A percentile compares a stretch with the other conserved stretches of the same genome.
Conservation (phyloP, 2,888 invertebrate genomes). For the Lamellibrachia columna region DNA sequence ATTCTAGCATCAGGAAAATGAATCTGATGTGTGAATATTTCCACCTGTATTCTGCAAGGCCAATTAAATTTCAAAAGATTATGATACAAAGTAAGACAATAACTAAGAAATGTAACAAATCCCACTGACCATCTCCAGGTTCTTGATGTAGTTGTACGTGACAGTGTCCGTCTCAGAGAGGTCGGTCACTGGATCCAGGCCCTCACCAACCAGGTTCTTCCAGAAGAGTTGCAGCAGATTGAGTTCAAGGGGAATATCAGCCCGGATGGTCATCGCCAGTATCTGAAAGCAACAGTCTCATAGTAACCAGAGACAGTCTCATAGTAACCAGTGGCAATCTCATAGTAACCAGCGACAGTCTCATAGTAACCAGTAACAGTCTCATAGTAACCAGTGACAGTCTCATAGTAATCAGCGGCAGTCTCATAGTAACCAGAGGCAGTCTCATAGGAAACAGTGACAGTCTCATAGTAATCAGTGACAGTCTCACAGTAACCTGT, state of each 20-base stretch:
- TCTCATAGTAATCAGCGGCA: too few species aligned
- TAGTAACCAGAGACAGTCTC: neutral
- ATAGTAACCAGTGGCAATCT: neutral
- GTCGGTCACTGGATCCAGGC: constrained; percentile 58
- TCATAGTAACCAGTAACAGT: too few species aligned
- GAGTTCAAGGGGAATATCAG: constrained; percentile 64
- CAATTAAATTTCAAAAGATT: too few species aligned
- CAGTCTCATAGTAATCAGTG: too few species aligned
- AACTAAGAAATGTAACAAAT: neutral
- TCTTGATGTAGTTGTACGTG: constrained; percentile 64
- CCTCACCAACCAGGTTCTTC: constrained; percentile 58
- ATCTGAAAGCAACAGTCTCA: constrained; percentile 46
- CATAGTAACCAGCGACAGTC: too few species aligned
- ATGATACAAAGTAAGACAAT: neutral
- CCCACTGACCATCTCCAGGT: constrained; percentile 61
- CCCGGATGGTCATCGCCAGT: constrained; percentile 63
- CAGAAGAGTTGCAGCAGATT: constrained; percentile 60
- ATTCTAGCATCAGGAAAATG: too few species aligned
- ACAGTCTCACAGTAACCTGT: too few species aligned
- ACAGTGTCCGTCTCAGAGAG: constrained; percentile 63
- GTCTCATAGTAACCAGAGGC: too few species aligned
- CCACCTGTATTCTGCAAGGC: too few species aligned
- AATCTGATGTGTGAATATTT: too few species aligned
- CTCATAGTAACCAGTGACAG: too few species aligned
- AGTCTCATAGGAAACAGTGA: neutral